phyloP scores from a whole-genome alignment of 2,888 invertebrate genomes.

The Latrodectus elegans region DNA sequence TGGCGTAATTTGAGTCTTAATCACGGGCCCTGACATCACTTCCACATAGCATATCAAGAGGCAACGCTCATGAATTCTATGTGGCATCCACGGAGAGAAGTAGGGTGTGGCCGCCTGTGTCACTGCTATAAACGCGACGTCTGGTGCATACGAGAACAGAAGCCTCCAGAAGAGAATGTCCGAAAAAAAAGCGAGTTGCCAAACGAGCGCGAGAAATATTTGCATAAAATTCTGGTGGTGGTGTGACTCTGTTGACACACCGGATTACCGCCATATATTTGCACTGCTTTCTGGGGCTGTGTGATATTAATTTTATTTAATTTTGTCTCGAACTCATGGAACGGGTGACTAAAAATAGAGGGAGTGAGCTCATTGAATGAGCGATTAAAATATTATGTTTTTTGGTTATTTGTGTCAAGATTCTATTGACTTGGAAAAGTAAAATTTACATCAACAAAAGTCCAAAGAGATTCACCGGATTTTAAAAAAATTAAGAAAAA shows the following conservation, averaged over 20 bases:
- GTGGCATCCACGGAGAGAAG: conserved; percentile 19
- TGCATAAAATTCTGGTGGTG: conserved; percentile 26
- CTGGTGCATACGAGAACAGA: neutral
- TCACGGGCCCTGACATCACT: conserved; percentile 45
- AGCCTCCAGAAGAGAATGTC: neutral
- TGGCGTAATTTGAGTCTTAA: conserved; percentile 56
- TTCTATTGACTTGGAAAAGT: too few species aligned
- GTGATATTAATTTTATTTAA: conserved; percentile 45
- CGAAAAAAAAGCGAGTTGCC: conserved; percentile 10
- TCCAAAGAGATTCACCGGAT: too few species aligned
- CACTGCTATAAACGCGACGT: conserved; percentile 13
- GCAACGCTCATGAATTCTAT: conserved; percentile 19
- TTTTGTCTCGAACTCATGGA: neutral
- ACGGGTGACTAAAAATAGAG: neutral
- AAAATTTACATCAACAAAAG: too few species aligned
- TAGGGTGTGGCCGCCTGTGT: conserved; percentile 47
- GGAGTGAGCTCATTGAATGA: too few species aligned
- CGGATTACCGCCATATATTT: conserved; percentile 46
- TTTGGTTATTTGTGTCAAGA: too few species aligned
- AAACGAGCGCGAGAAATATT: conserved; percentile 11
- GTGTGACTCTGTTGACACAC: conserved; percentile 49
- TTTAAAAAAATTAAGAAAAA: too few species aligned
- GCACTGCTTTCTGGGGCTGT: conserved; percentile 20
- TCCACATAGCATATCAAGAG: conserved; percentile 34
- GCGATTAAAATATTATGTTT: too few species aligned